phyloP scores from a whole-genome alignment of 2,113 vertebrate species.

The Lepus europaeus region DNA sequence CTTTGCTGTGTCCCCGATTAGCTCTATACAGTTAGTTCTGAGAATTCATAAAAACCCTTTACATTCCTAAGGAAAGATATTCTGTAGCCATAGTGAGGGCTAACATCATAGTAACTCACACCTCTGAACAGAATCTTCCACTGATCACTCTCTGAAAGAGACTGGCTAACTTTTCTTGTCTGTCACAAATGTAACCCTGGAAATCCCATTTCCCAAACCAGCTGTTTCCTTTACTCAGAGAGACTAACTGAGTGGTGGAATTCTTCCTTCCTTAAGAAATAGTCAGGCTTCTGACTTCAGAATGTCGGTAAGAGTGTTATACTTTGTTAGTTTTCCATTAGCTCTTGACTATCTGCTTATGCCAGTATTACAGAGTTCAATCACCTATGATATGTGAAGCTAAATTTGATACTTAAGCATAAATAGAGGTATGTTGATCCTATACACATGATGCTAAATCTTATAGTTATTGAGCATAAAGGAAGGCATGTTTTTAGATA shows the following conservation, averaged over 20 bases:
- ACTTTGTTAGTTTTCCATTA: conserved; percentile 32
- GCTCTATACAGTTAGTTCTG: not conserved
- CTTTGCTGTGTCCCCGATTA: not conserved
- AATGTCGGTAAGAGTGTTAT: not conserved
- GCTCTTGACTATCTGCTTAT: not conserved
- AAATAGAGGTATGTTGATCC: not conserved
- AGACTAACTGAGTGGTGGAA: not conserved
- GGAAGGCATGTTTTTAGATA: conserved; percentile 5
- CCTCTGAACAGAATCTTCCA: not conserved
- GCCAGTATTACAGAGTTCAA: not conserved
- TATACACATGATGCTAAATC: not conserved
- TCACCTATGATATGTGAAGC: not conserved
- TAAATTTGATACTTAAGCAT: not conserved
- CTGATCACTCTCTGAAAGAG: not conserved
- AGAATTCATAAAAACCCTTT: not conserved
- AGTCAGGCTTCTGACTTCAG: conserved; percentile 3
- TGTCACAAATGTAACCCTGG: not conserved
- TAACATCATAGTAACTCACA: not conserved
- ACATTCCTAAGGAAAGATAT: not conserved
- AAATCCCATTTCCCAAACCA: not conserved
- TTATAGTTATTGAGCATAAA: not conserved
- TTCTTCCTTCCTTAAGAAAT: conserved; percentile 37
- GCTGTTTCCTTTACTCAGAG: not conserved
- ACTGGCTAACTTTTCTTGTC: not conserved
- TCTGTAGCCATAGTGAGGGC: not conserved